A percentile compares a stretch with the other conserved stretches of the same genome.
These are phyloP conservation scores for Peucedramus taeniatus DNA, from an alignment of 2,113 vertebrate genomes.

Conservation along the genomic window DNA sequence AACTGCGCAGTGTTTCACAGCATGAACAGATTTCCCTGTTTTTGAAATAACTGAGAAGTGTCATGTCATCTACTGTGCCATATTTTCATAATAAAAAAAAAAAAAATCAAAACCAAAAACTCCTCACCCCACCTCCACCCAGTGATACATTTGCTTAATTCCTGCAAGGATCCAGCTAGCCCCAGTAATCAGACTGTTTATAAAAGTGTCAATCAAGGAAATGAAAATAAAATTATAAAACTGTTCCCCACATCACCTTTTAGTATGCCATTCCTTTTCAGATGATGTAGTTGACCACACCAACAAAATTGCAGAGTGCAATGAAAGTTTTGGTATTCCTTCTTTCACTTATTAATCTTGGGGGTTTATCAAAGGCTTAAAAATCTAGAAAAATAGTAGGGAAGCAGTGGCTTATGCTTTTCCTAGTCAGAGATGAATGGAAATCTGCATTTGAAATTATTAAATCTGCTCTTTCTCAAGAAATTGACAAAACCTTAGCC, in stretches of 20 bases:
- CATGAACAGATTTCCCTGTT: background rate
- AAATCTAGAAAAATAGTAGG: background rate
- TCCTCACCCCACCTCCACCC: fast-evolving
- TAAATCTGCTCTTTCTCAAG: background rate
- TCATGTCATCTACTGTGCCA: background rate
- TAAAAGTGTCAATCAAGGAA: background rate
- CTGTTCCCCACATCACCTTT: background rate
- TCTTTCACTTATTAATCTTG: background rate
- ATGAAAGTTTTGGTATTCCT: background rate
- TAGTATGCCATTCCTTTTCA: background rate
- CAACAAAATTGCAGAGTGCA: background rate
- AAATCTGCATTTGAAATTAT: background rate
- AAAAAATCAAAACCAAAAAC: background rate
- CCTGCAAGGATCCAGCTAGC: background rate
- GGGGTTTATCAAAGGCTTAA: background rate
- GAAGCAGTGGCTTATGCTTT: background rate
- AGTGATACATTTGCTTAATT: background rate
- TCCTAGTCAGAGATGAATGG: background rate
- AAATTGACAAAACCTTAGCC: background rate
- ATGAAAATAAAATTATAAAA: background rate
- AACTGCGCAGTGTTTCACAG: too few species aligned
- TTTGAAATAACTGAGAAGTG: background rate
- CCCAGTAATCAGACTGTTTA: background rate
- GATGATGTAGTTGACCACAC: background rate
- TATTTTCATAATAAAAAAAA: background rate